Base-by-base conservation (phyloP, 2,113 vertebrate species). In the Benitochromis conjunctus region DNA sequence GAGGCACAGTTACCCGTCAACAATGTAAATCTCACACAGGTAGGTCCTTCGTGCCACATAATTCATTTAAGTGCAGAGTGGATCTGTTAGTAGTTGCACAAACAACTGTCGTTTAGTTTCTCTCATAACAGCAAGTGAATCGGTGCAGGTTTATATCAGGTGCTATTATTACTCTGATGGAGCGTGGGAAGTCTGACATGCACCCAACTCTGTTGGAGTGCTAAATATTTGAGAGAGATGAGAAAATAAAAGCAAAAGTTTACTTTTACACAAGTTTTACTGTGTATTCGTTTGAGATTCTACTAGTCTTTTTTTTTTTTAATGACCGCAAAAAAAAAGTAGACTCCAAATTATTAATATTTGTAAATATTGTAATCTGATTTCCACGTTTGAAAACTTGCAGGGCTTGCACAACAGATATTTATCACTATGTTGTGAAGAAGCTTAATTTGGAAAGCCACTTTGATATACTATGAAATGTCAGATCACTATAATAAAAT, bases 1-100 rank as follows among this genome's bases (percentile, higher is more conserved):
- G 85, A 94, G 87, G 74, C 90, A 85, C 90, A 76, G 56, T 80
- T 46, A 89, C 83, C 86, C 81, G 38, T 56, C 88, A 88, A 89
- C 92, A 71, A 94, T 95, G 94, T 90, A 91, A 93, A 92, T 91
- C 91, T 87, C 58, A 34, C 86, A 86, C 91, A 94, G 95, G 95
- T 96, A 92, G 81, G 94, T 91, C 62, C 51, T 64, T 66, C 41
- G 80, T 62, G 81, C 18, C 53, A 21, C 18, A 83, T 69, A 9
- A 86, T 56, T 48, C 13, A 85, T 87, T 19, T 19, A 58, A 48
- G 51, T n/a, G 24, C 10, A 53, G 41, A 18, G 5, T 80, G 48
- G 48, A 18, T 53, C 51, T 57, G n/a, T 58, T 24, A 3, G 46
- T 77, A 21, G 18, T 51, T 62, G 85, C 38, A 31, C n/a, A 12